Conservation (phyloP, 2,113 vertebrate species). For the Cyprinus carpio region DNA sequence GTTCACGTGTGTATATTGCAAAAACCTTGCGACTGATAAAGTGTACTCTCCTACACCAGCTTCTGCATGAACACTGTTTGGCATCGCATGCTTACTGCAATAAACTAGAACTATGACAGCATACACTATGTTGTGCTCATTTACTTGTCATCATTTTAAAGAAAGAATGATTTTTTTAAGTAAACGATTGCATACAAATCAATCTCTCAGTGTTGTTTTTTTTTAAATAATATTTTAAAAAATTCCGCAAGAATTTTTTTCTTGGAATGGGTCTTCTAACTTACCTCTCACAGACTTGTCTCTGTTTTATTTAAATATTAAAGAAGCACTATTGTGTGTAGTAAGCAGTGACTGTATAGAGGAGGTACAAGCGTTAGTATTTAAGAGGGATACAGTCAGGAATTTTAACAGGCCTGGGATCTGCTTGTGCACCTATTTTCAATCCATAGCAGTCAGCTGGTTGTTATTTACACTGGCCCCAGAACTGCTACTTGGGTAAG, state of each 20-base stretch:
- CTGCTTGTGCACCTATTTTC: conserved; percentile 1
- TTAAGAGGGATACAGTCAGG: too few relatives aligned
- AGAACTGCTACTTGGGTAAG: conserved; percentile 4
- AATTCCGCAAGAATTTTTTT: background rate
- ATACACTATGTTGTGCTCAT: conserved; percentile 5
- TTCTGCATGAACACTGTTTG: conserved; percentile 52
- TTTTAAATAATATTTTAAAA: background rate
- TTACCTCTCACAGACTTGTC: background rate
- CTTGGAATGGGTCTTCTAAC: background rate
- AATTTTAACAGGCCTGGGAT: conserved; percentile 24
- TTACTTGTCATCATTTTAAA: conserved; percentile 2
- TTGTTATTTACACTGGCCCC: conserved; percentile 21
- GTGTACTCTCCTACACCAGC: conserved; percentile 55
- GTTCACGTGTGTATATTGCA: conserved; percentile 45
- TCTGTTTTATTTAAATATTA: background rate
- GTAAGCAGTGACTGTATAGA: background rate
- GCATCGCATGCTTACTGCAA: conserved; percentile 54
- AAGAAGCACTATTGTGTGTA: background rate
- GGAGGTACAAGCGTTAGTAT: background rate
- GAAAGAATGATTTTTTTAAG: background rate
- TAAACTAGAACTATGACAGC: conserved; percentile 46
- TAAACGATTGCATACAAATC: background rate
- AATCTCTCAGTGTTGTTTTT: background rate
- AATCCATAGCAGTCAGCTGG: background rate
- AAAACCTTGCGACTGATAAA: conserved; percentile 44